These are phyloP conservation scores for Mirza zaza DNA, from an alignment of 2,113 vertebrate genomes.

Conservation along the genomic window DNA sequence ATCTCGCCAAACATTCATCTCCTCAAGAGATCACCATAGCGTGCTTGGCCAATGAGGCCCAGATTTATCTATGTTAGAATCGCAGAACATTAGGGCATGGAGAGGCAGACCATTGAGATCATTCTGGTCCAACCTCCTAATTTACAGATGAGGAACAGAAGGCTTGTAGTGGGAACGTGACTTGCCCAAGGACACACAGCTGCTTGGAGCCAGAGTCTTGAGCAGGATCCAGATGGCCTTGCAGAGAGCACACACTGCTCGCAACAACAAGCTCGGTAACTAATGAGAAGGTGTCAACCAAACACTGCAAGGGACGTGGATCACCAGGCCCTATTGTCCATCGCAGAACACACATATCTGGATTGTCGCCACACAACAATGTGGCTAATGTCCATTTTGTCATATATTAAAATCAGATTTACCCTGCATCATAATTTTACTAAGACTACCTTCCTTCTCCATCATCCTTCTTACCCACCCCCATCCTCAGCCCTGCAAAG, in stretches of 20 bases:
- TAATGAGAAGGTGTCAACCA: not conserved
- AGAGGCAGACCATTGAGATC: not conserved
- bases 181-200: constrained; percentile 36
- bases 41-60: not conserved
- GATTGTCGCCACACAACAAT: not conserved
- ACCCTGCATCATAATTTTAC: not conserved
- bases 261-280: not conserved
- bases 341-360: not conserved
- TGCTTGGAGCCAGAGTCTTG: not conserved
- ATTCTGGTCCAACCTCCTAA: not conserved
- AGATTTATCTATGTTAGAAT: not conserved
- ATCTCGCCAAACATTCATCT: constrained; percentile 44
- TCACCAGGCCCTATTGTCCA: not conserved
- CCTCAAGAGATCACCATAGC: not conserved
- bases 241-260: not conserved
- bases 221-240: constrained; percentile 30
- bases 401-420: not conserved
- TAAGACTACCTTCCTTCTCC: not conserved
- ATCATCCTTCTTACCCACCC: not conserved
- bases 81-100: not conserved
- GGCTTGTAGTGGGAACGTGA: not conserved
- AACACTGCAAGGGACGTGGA: not conserved
- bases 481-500: not conserved
- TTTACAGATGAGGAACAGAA: constrained; percentile 54
- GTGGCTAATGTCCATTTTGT: not conserved